Evolutionary conservation across 2,113 vertebrate species (phyloP), one percentile per base, ranked within the genome.

Genomic region (Hydrolagus affinis): DNA sequence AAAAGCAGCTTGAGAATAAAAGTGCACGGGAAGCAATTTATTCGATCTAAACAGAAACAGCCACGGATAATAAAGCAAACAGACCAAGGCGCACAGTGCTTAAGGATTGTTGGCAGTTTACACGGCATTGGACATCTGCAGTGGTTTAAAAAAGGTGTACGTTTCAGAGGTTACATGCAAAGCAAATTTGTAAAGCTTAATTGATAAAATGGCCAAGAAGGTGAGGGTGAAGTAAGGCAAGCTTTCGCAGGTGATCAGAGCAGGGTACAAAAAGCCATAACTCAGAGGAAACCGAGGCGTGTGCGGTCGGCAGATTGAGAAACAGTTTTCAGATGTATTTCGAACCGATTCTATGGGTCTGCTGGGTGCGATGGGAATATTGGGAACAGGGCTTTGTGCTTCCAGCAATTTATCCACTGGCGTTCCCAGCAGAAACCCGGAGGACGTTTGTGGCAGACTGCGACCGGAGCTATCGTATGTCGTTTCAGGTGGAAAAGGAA

Each of bases 81-180:
- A 44, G 44, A 78, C 14, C 17, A 77, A 11, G 56, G 4, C 23
- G 21, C 10, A 62, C 23, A 11, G n/a, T 25, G n/a, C 11, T 78
- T 25, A 62, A 78, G 15, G 11, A n/a, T 12, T 11, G 12, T 77
- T 77, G 12, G 23, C 11, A 75, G 77, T 0, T 14, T 66, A 25
- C 57, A 30, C 30, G 77, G 30, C 60, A 28, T 2, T 4, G 21
- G 8, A 28, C 60, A 66, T 66, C 60, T 83, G 77, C 60, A 83
- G 30, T 83, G 25, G 75, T 77, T 77, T 77, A 77, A 23, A 77
- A 25, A 77, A 77, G 75, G 60, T 83, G 77, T 66, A 12, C 19
- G 66, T 66, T 83, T 83, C 62, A 83, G 44, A 83, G 62, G 25
- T 64, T 14, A 15, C 77, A 30, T 83, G 77, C 30, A 30, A 30